Percentiles rank a stretch among this genome's conserved stretches.
phyloP scores from a whole-genome alignment of 2,888 invertebrate genomes.

The Disparrhopalites patrizii region DNA sequence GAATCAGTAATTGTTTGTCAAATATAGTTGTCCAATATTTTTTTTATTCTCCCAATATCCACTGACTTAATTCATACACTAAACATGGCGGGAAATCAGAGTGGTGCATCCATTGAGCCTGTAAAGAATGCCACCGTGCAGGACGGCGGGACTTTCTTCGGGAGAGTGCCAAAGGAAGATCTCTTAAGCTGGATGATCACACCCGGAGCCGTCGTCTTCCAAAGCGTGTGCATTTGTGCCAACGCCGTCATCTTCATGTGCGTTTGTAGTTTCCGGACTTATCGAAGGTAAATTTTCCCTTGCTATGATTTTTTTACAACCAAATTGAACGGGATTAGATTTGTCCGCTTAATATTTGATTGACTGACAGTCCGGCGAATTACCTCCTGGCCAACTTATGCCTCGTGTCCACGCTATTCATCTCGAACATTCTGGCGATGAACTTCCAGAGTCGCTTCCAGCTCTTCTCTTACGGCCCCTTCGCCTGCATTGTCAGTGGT shows the following conservation, averaged over 20 bases:
- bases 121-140: no score
- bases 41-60: no score
- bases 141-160: no score
- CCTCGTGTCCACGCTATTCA: background rate
- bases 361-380: background rate
- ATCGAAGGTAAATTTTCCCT: constrained; percentile 2
- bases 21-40: no score
- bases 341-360: background rate
- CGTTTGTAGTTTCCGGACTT: background rate
- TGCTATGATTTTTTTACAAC: background rate
- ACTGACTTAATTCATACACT: no score
- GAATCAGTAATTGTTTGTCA: no score
- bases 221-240: background rate
- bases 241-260: constrained; percentile 4
- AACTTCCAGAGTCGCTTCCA: background rate
- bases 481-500: background rate
- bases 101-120: no score
- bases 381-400: constrained; percentile 5
- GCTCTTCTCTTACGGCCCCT: background rate
- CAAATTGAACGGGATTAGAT: background rate
- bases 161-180: no score
- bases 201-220: background rate
- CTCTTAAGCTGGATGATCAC: constrained; percentile 2
- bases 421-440: background rate
- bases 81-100: no score